A percentile compares a stretch with the other conserved stretches of the same genome.
phyloP scores from a whole-genome alignment of 2,888 invertebrate genomes.

The Plebejus anna region DNA sequence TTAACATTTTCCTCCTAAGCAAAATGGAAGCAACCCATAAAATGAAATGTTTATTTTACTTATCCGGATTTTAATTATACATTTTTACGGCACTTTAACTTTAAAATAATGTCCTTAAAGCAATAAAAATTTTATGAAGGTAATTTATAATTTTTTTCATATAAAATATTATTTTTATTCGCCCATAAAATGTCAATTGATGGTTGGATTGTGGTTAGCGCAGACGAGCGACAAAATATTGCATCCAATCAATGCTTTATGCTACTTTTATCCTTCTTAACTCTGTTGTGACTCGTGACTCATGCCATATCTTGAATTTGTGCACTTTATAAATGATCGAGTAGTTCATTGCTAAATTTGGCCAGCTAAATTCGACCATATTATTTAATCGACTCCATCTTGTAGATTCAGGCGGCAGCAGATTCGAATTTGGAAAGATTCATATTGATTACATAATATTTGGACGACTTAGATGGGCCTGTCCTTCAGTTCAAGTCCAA shows the following conservation, averaged over 20 bases:
- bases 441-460: too few species aligned
- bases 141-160: constrained; percentile 25
- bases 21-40: background rate
- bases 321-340: too few species aligned
- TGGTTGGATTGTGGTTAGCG: constrained; percentile 17
- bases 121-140: constrained; percentile 17
- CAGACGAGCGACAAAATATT: background rate
- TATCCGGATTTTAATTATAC: background rate
- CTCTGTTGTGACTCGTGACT: too few species aligned
- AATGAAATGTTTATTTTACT: background rate
- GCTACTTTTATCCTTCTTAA: too few species aligned
- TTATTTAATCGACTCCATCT: too few species aligned
- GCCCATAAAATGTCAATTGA: constrained; percentile 39
- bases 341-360: too few species aligned
- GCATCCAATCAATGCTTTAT: too few species aligned
- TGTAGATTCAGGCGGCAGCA: too few species aligned
- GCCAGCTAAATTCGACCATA: too few species aligned
- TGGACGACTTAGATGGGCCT: too few species aligned
- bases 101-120: background rate
- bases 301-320: too few species aligned
- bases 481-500: background rate
- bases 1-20: background rate
- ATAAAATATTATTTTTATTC: constrained; percentile 35
- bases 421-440: too few species aligned
- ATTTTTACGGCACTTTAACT: background rate